These are phyloP conservation scores for Melanostigma gelatinosum DNA, from an alignment of 2,113 vertebrate species.

Conservation along the genomic window DNA sequence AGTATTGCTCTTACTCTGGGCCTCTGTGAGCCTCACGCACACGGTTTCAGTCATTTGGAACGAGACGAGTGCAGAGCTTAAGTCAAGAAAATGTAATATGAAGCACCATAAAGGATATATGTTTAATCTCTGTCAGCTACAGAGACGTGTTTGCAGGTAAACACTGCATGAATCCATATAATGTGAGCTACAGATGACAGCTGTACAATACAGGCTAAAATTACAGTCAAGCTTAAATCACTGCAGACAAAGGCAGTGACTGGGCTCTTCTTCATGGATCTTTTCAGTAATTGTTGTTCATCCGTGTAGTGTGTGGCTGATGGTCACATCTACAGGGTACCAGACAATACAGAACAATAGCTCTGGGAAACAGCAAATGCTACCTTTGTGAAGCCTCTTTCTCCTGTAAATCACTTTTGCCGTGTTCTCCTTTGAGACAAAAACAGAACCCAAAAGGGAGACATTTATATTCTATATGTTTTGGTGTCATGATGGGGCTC, in stretches of 20 bases:
- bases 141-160: slow-evolving; percentile 1
- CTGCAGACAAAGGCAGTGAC: slow-evolving; percentile 8
- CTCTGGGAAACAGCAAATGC: background rate
- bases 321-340: background rate
- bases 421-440: background rate
- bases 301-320: slow-evolving; percentile 15
- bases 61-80: background rate
- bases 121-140: slow-evolving; percentile 10
- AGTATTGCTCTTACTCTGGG: background rate
- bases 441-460: background rate
- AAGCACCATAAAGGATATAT: slow-evolving; percentile 12
- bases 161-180: slow-evolving; percentile 9
- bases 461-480: background rate
- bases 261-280: background rate
- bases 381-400: slow-evolving; percentile 10
- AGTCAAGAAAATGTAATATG: background rate
- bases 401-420: background rate
- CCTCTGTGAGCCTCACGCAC: background rate
- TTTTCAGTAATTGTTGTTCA: slow-evolving; percentile 17
- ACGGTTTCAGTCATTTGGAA: slow-evolving; percentile 11
- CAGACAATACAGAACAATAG: background rate
- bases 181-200: slow-evolving; percentile 24
- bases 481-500: background rate
- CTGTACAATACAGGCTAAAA: background rate
- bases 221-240: slow-evolving; percentile 13